Percentiles rank a stretch among this genome's conserved stretches.
Conservation (phyloP, 2,797 vertebrate species). For the Huso huso region DNA sequence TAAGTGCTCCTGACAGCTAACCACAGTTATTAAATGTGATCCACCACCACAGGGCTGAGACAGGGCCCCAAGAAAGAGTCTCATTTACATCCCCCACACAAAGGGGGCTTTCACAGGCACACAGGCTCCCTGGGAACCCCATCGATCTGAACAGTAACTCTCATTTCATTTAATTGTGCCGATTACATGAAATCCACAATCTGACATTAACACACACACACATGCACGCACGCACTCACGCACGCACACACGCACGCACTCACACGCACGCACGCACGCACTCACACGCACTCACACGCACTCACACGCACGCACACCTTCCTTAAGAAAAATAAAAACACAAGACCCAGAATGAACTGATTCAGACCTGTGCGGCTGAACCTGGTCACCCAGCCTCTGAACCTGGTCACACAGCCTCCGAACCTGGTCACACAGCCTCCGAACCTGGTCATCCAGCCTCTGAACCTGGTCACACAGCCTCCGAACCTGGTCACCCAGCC, state of each 20-base stretch:
- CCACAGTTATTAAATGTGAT: conserved; percentile 83
- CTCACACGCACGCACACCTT: conserved; percentile 7
- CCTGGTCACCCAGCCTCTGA: no score
- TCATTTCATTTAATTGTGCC: neutral
- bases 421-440: no score
- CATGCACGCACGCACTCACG: neutral
- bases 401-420: no score
- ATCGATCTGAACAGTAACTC: neutral
- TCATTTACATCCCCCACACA: conserved; percentile 50
- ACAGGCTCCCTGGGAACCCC: conserved; percentile 14
- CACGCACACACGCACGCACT: neutral
- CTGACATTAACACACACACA: neutral
- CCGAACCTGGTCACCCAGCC: no score
- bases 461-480: no score
- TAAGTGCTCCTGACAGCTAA: conserved; percentile 82
- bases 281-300: neutral
- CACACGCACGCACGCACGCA: neutral
- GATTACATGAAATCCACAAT: no score
- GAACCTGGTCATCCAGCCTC: no score
- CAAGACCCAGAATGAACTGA: no score
- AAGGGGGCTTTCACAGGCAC: conserved; percentile 55
- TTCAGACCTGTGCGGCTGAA: no score
- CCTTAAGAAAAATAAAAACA: no score
- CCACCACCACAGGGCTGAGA: conserved; percentile 66
- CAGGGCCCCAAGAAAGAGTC: conserved; percentile 25